A percentile compares a stretch with the other conserved stretches of the same genome.
Evolutionary conservation across 2,113 vertebrate species (phyloP).

Genomic region (Xiphophorus hellerii): DNA sequence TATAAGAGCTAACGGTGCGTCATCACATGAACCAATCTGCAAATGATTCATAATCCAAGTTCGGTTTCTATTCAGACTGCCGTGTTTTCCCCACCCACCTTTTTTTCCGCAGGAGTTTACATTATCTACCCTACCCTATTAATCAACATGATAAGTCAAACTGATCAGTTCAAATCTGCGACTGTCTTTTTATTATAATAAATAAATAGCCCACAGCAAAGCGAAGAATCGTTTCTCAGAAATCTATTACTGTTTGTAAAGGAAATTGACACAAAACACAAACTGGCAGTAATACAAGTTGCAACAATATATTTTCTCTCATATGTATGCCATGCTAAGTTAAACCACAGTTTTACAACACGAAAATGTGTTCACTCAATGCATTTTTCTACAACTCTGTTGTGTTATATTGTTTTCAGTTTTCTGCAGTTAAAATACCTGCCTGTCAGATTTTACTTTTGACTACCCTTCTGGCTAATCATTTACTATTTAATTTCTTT

Average conservation of each 20-base stretch:
- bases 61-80: neutral
- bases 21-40: neutral
- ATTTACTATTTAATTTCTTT: neutral
- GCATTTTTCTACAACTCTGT: neutral
- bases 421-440: neutral
- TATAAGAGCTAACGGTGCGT: conserved; percentile 3
- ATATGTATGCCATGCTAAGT: neutral
- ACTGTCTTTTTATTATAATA: no score
- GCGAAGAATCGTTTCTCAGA: no score
- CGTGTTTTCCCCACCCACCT: conserved; percentile 47
- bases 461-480: neutral
- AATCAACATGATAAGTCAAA: neutral
- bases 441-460: neutral
- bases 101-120: neutral
- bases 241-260: no score
- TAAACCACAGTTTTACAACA: neutral
- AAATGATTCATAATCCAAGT: conserved; percentile 30
- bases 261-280: no score
- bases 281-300: no score
- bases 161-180: no score
- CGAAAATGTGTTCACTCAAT: neutral
- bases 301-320: neutral
- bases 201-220: no score
- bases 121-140: neutral
- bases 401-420: neutral